Evolutionary conservation across 2,888 invertebrate genomes (phyloP), one percentile per base, ranked within the genome.

Genomic region (Cotesia congregata): DNA sequence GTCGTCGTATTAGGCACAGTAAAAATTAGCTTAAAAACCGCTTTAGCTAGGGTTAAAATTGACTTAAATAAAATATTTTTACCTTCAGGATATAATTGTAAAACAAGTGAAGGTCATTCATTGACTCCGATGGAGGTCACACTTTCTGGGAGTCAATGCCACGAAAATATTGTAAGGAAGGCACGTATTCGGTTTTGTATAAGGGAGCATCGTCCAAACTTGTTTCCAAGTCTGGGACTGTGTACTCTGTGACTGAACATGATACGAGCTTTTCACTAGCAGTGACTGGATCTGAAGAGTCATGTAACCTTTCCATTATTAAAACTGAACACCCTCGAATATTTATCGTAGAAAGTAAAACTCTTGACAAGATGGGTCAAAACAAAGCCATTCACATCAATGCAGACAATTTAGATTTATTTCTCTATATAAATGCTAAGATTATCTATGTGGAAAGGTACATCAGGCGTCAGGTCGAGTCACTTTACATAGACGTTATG

Each of bases 391-490:
- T 78, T 6, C 61, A 78, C 15, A 70, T 38, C 40, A 40, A 60
- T 9, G 5, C 41, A 64, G 39, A 40, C n/a, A 79, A 82, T 61
- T 17, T 82, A 0, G 82, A 85, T 62, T 61, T 84, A 1, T 82
- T 82, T 5, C 39, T 76, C 0, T 84, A 84, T 61, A 77, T 84
- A 4, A 85, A 83, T 59, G 77, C 80, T 0, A 85, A 86, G 78
- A 83, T 85, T 7, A 72, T 85, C 2, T 85, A 84, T 61, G 75
- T 80, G 0, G 84, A 85, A 75, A 82, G 83, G 71, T 76, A 83
- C 5, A 78, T 83, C 1, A 78, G 79, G 30, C 61, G 72, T 9
- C 78, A 78, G 15, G 30, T 85, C 7, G 71, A 81, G 15, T 12
- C 41, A 9, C 41, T 83, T 0, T 83, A 84, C 50, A 20, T 65